These are phyloP conservation scores for Ylistrum balloti DNA, from an alignment of 1,140 invertebrate species.

Conservation along the genomic window DNA sequence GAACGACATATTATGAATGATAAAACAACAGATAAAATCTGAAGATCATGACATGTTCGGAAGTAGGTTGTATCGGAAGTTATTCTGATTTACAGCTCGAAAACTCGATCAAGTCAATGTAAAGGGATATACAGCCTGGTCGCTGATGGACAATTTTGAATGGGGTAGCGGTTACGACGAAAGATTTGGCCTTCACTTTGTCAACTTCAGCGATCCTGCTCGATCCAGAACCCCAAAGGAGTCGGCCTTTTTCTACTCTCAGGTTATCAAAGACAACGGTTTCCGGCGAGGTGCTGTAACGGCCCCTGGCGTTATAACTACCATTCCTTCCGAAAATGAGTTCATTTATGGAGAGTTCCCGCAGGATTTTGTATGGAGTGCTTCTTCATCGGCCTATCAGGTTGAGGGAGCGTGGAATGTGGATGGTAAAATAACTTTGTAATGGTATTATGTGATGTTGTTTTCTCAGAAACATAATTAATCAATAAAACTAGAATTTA, in stretches of 20 bases:
- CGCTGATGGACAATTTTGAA: slow-evolving; percentile 91
- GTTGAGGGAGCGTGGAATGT: slow-evolving; percentile 81
- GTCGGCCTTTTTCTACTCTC: slow-evolving; percentile 69
- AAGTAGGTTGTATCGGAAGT: background rate
- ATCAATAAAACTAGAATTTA: too few relatives aligned
- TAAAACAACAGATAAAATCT: too few relatives aligned
- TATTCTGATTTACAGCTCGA: slow-evolving; percentile 67
- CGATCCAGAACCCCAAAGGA: slow-evolving; percentile 87
- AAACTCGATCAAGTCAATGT: slow-evolving; percentile 87
- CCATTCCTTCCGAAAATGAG: slow-evolving; percentile 55
- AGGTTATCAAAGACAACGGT: slow-evolving; percentile 62
- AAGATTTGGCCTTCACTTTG: slow-evolving; percentile 89
- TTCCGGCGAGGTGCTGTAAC: slow-evolving; percentile 64
- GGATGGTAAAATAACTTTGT: slow-evolving; percentile 78
- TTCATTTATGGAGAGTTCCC: slow-evolving; percentile 79
- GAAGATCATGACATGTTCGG: too few relatives aligned
- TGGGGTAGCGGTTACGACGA: slow-evolving; percentile 85
- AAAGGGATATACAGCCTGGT: slow-evolving; percentile 88
- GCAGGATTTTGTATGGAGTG: slow-evolving; percentile 80
- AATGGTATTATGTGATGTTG: too few relatives aligned
- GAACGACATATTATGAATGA: too few relatives aligned
- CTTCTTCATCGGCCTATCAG: slow-evolving; percentile 81
- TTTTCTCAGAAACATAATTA: too few relatives aligned
- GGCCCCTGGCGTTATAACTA: slow-evolving; percentile 40
- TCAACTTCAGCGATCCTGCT: slow-evolving; percentile 88